Base-by-base conservation (phyloP, 2,888 invertebrate genomes). In the Calameuta idolon region DNA sequence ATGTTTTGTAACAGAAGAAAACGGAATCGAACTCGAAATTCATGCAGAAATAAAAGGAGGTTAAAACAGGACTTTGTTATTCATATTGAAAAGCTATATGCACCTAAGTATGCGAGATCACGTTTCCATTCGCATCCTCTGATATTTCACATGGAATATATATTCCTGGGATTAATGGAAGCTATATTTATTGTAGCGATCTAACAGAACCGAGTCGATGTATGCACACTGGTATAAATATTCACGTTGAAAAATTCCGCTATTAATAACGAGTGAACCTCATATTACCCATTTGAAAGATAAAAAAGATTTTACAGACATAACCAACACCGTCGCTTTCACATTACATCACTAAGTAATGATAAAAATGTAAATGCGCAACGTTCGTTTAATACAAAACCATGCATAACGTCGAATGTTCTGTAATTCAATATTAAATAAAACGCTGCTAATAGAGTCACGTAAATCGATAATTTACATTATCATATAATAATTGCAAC, bases 151-250 rank as follows among this genome's bases (percentile, higher is more conserved):
- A 15, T 9, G 76, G 71, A 34, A 76, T 76, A 71, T 73, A 76
- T 76, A 31, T 15, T 34, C 68, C n/a, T 9, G 11, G 76, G 76
- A 76, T 76, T 76, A 76, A 55, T 73, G 34, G 23, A 73, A 76
- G 76, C 76, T 76, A 69, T 76, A 76, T 76, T 76, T 73, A 76
- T 76, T 73, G 73, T 76, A 12, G 73, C n/a, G n/a, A 40, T 76
- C 33, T 12, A 73, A 34, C 68, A 76, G 71, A 23, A 34, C 37
- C 11, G 34, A 34, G 30, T 15, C 37, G 69, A 12, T 35, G 37
- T 30, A 31, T 55, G 23, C 9, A 23, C 55, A 55, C 23, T 55
- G 23, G 9, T 55, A 55, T 55, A 55, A 55, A 55, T 55, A 55
- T 55, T 55, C 55, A 55, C 23, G 55, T 15, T 55, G 55, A 55